A percentile compares a stretch with the other conserved stretches of the same genome.
These are phyloP conservation scores for Forbesichthys agassizii DNA, from an alignment of 2,113 vertebrate genomes.

Conservation along the genomic window DNA sequence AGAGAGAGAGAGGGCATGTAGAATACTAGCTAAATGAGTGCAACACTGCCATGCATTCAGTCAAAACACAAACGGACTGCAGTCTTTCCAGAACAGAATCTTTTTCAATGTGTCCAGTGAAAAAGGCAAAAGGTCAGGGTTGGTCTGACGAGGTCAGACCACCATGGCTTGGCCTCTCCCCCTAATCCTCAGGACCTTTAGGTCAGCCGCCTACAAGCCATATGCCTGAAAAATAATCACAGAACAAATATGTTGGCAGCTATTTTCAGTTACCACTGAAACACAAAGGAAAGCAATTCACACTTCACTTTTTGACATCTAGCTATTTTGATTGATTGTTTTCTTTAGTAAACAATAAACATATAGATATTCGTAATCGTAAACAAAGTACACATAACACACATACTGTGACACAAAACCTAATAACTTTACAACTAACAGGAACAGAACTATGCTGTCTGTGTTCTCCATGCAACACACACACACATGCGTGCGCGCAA, in stretches of 20 bases:
- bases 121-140: conserved; percentile 39
- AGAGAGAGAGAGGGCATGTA: not conserved
- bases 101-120: conserved; percentile 21
- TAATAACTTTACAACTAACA: not conserved
- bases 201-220: conserved; percentile 35
- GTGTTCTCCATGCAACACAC: not conserved
- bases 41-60: too few relatives aligned
- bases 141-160: conserved; percentile 32
- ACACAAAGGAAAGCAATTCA: not conserved
- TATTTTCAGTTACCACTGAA: conserved; percentile 1
- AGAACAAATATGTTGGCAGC: conserved; percentile 20
- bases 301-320: not conserved
- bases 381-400: not conserved
- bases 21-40: too few relatives aligned
- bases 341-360: too few relatives aligned
- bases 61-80: not conserved
- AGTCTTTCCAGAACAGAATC: not conserved
- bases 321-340: too few relatives aligned
- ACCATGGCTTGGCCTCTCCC: conserved; percentile 29
- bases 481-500: not conserved
- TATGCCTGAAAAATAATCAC: conserved; percentile 49
- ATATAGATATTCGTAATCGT: too few relatives aligned
- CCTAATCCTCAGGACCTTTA: conserved; percentile 50
- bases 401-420: not conserved
- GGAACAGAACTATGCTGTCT: not conserved